Evolutionary conservation across 2,888 invertebrate species (phyloP), one percentile per base, ranked within the genome.

Genomic region (Andricus curvator): DNA sequence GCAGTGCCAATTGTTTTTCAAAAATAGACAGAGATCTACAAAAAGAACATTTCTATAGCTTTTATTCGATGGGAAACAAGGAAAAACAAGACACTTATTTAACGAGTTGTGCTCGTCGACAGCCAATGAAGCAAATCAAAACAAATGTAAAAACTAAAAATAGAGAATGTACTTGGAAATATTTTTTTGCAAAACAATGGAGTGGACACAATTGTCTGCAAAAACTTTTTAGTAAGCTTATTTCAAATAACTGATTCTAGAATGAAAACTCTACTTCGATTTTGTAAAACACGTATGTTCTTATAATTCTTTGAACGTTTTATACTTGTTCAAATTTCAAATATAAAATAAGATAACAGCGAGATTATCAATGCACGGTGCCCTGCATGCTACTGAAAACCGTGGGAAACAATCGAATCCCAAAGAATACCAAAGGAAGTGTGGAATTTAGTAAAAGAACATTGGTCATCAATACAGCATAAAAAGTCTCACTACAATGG

Each of bases 381-480:
- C 25, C 20, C 20, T 80, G 67, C 51, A 41, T 20, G 77, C 79
- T 62, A 56, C 48, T 37, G 79, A 82, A 64, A 81, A 81, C 44
- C 74, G 76, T 44, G 81, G 84, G 15, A 84, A 78, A 51, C 78
- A 81, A 67, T 25, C 48, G 1, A 82, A 82, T 77, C 78, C 84
- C 29, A 76, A 68, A 4, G 82, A 77, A 81, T 82, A 66, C 17
- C 81, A 17, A 25, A 80, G 17, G 78, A 78, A 44, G 78, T 81
- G 51, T 81, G 84, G 77, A 41, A 76, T 62, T 56, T 77, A 20
- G 81, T 80, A n/a, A 48, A 82, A 68, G 60, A 84, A 64, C 81
- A 83, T 41, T 83, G 82, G 81, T 44, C 80, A 17, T 22, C 60
- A 13, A 78, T 84, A 22, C 78, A 80, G 25, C 81, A 84, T 44